These are phyloP conservation scores for Sebastiscus tertius DNA, from an alignment of 2,797 vertebrate species.

Conservation along the genomic window DNA sequence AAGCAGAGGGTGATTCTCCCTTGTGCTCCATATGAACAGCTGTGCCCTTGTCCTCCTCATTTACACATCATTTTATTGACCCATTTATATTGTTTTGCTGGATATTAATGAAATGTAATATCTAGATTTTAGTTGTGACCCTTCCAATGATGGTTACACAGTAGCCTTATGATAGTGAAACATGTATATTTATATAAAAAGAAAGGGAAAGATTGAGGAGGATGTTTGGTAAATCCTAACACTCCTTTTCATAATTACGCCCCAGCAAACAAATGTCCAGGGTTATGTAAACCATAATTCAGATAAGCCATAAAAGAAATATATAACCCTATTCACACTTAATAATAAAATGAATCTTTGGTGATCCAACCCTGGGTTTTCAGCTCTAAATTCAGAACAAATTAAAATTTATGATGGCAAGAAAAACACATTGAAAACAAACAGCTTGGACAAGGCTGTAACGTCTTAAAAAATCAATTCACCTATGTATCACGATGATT, in stretches of 20 bases:
- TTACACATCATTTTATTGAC: slow-evolving; percentile 59
- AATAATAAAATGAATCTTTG: neutral
- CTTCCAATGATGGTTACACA: neutral
- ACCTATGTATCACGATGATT: no score
- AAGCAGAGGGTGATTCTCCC: slow-evolving; percentile 59
- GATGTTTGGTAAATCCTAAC: neutral
- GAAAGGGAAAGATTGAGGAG: neutral
- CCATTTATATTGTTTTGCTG: slow-evolving; percentile 37
- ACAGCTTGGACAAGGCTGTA: neutral
- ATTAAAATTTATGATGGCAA: neutral
- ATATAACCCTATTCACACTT: neutral
- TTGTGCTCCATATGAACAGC: slow-evolving; percentile 60
- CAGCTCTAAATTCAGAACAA: neutral
- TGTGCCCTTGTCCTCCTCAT: slow-evolving; percentile 70
- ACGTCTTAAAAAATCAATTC: neutral
- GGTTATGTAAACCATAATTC: neutral
- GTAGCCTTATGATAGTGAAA: neutral
- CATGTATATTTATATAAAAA: neutral
- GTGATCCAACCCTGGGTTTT: neutral
- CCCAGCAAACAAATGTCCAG: neutral
- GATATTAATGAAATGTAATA: neutral
- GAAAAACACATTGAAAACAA: neutral
- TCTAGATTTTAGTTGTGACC: neutral
- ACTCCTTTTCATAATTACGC: neutral
- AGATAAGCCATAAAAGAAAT: neutral